Evolutionary conservation across 2,888 invertebrate species (phyloP).

Genomic region (Hyles lineata): DNA sequence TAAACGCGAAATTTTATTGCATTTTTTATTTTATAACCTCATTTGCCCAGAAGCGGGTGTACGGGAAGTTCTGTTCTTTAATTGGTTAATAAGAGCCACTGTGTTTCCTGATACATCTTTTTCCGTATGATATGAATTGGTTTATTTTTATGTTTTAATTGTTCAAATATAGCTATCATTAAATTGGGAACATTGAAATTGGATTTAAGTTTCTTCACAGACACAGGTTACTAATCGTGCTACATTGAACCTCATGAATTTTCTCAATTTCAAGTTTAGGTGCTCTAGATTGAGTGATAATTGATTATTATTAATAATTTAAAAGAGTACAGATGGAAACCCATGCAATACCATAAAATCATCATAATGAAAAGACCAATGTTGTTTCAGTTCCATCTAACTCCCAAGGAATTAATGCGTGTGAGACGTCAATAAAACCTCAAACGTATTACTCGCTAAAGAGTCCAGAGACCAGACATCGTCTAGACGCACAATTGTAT

Average conservation of each 20-base stretch:
- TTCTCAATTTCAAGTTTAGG: no score
- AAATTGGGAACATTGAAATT: neutral
- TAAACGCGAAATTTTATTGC: neutral
- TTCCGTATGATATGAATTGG: neutral
- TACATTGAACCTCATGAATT: no score
- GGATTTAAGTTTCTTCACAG: neutral
- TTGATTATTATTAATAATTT: no score
- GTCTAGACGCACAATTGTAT: slow-evolving; percentile 35
- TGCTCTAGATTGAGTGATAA: no score
- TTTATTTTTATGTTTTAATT: neutral
- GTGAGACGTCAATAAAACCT: neutral
- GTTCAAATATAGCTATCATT: no score
- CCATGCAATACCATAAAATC: no score
- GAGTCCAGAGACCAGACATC: neutral
- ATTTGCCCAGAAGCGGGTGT: neutral
- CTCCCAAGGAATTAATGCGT: no score
- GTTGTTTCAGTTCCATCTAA: no score
- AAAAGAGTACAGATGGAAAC: no score
- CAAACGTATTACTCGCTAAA: neutral
- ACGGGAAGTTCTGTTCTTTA: neutral
- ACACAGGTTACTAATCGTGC: no score
- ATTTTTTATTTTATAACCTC: slow-evolving; percentile 7
- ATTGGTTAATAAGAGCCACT: neutral
- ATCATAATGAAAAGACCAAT: no score
- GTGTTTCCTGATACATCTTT: neutral